phyloP scores from a whole-genome alignment of 2,113 vertebrate species.

The Caranx ignobilis region DNA sequence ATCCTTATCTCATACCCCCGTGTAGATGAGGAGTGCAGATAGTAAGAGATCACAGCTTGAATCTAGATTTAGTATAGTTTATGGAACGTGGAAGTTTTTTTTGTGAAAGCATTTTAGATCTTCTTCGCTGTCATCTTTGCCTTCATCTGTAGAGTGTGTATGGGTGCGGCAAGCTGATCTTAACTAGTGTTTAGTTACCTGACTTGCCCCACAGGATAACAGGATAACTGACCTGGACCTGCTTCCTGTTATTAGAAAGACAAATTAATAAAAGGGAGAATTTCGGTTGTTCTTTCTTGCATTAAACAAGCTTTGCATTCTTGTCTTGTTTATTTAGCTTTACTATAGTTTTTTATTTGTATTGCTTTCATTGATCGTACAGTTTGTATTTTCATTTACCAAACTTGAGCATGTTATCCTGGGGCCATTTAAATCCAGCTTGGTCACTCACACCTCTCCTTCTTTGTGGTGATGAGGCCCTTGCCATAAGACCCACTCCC shows the following conservation, averaged over 20 bases:
- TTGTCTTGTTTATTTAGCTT: background rate
- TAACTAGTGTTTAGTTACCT: constrained; percentile 27
- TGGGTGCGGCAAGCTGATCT: constrained; percentile 34
- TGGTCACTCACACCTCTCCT: constrained; percentile 30
- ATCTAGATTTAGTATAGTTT: background rate
- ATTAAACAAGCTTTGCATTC: background rate
- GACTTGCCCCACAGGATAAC: constrained; percentile 16
- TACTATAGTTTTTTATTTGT: background rate
- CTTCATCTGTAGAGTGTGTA: constrained; percentile 12
- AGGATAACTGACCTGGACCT: constrained; percentile 27
- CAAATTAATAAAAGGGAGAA: background rate
- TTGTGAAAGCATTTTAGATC: background rate
- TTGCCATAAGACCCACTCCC: constrained; percentile 24
- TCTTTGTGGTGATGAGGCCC: constrained; percentile 1
- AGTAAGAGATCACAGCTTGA: background rate
- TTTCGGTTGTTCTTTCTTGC: background rate
- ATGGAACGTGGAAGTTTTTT: background rate
- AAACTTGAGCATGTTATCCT: background rate
- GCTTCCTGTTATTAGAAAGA: background rate
- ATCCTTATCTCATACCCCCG: background rate
- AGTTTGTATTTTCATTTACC: constrained; percentile 2
- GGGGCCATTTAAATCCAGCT: background rate
- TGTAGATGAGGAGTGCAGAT: background rate
- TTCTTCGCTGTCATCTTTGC: background rate
- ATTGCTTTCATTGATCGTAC: background rate